These are phyloP conservation scores for Labeo rohita DNA, from an alignment of 2,113 vertebrate genomes.

Conservation along the genomic window DNA sequence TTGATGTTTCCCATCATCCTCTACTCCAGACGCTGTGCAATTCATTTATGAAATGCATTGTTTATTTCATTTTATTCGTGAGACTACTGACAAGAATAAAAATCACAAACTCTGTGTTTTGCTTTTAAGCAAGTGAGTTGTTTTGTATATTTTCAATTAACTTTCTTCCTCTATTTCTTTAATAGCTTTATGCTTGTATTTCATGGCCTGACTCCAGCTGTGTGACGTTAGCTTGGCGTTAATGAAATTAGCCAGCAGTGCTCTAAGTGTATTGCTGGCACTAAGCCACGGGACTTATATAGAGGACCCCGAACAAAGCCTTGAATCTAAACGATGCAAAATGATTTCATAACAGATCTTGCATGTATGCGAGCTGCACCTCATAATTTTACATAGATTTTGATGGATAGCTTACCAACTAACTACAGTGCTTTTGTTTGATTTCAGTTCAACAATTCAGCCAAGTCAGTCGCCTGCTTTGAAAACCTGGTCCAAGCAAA, in stretches of 20 bases:
- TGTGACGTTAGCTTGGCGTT: constrained; percentile 34
- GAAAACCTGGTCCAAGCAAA: constrained; percentile 96
- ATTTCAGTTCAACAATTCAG: constrained; percentile 90
- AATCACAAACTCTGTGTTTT: neutral
- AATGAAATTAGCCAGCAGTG: constrained; percentile 43
- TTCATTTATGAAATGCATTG: neutral
- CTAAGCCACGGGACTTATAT: constrained; percentile 53
- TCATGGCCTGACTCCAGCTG: neutral
- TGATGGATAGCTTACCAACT: neutral
- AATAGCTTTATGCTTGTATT: constrained; percentile 26
- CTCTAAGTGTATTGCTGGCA: constrained; percentile 48
- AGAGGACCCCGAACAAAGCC: constrained; percentile 36
- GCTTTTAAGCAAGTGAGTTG: constrained; percentile 16
- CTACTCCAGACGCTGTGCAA: neutral
- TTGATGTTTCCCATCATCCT: neutral
- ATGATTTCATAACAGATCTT: constrained; percentile 11
- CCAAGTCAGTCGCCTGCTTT: constrained; percentile 87
- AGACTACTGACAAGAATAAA: constrained; percentile 27
- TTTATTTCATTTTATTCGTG: constrained; percentile 13
- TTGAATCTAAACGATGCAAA: constrained; percentile 37
- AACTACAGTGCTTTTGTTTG: constrained; percentile 45
- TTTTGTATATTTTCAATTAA: constrained; percentile 24
- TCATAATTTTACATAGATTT: neutral
- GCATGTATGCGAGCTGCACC: neutral
- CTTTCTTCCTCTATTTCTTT: constrained; percentile 43